phyloP scores from a whole-genome alignment of 2,797 vertebrate genomes.

The Macropodus opercularis region DNA sequence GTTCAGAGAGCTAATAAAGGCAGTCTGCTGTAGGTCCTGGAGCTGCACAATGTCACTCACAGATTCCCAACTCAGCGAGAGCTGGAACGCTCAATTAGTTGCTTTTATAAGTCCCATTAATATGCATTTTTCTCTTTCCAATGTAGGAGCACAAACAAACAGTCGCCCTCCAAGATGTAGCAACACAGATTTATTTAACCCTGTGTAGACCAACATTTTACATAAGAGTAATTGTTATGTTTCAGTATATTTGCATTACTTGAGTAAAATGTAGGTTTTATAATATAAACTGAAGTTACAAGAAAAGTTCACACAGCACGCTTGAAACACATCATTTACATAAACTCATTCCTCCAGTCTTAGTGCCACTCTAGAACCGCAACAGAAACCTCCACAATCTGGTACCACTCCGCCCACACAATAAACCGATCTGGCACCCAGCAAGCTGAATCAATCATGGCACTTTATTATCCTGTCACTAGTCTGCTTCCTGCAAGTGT shows the following conservation, averaged over 20 bases:
- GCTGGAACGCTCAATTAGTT: conserved; percentile 97
- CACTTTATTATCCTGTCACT: conserved; percentile 85
- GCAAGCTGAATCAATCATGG: conserved; percentile 82
- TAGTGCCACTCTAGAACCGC: conserved; percentile 37
- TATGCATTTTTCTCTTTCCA: conserved; percentile 82
- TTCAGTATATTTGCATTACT: too few species aligned
- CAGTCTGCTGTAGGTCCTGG: conserved; percentile 93
- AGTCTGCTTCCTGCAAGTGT: conserved; percentile 81
- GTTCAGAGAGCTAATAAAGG: conserved; percentile 95
- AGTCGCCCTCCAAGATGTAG: conserved; percentile 52
- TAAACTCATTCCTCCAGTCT: conserved; percentile 26
- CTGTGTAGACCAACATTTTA: conserved; percentile 23
- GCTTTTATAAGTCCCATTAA: conserved; percentile 89
- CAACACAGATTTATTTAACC: conserved; percentile 23
- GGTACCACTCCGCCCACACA: conserved; percentile 77
- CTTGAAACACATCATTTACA: too few species aligned
- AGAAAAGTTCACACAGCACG: too few species aligned
- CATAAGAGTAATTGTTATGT: too few species aligned
- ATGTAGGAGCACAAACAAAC: conserved; percentile 64
- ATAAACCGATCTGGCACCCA: conserved; percentile 77
- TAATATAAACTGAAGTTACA: too few species aligned
- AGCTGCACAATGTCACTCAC: conserved; percentile 97
- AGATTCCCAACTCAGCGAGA: conserved; percentile 95
- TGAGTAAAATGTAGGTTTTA: too few species aligned
- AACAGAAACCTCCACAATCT: conserved; percentile 75